Percentiles rank a stretch among this genome's conserved stretches.
phyloP scores from a whole-genome alignment of 2,888 invertebrate genomes.

The Eudemis profundana region DNA sequence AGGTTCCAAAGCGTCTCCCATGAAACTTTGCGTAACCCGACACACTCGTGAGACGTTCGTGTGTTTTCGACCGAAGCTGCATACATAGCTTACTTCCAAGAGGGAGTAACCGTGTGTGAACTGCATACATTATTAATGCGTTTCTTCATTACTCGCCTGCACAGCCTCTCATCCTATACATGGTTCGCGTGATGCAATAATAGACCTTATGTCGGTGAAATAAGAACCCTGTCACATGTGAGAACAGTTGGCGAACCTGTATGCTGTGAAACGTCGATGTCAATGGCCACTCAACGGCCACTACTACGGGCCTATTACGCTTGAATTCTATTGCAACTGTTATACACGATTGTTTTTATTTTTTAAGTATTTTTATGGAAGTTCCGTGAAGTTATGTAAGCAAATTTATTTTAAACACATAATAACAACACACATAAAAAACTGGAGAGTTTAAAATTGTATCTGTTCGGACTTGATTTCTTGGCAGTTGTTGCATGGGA shows the following conservation, averaged over 20 bases:
- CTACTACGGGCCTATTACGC: constrained; percentile 17
- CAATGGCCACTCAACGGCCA: constrained; percentile 32
- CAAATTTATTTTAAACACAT: neutral
- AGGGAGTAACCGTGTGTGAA: neutral
- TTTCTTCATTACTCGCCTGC: neutral
- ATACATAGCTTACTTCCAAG: neutral
- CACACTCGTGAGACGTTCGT: constrained; percentile 30
- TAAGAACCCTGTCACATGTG: neutral
- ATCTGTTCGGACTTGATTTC: too few relatives aligned
- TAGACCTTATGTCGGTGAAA: neutral
- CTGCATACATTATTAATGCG: constrained; percentile 1
- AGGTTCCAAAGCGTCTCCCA: constrained; percentile 32
- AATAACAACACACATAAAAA: too few relatives aligned
- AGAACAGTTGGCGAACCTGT: neutral
- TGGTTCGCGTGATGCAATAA: constrained; percentile 1
- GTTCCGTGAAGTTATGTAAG: neutral
- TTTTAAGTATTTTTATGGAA: neutral
- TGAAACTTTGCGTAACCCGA: constrained; percentile 41
- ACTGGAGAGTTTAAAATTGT: too few relatives aligned
- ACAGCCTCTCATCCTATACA: constrained; percentile 1
- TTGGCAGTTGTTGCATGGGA: too few relatives aligned
- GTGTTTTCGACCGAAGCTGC: constrained; percentile 23
- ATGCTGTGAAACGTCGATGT: constrained; percentile 30
- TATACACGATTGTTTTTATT: constrained; percentile 5
- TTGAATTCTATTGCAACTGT: constrained; percentile 21